These are phyloP conservation scores for Hydroisotoma schaefferi DNA, from an alignment of 2,888 invertebrate genomes.

Conservation along the genomic window DNA sequence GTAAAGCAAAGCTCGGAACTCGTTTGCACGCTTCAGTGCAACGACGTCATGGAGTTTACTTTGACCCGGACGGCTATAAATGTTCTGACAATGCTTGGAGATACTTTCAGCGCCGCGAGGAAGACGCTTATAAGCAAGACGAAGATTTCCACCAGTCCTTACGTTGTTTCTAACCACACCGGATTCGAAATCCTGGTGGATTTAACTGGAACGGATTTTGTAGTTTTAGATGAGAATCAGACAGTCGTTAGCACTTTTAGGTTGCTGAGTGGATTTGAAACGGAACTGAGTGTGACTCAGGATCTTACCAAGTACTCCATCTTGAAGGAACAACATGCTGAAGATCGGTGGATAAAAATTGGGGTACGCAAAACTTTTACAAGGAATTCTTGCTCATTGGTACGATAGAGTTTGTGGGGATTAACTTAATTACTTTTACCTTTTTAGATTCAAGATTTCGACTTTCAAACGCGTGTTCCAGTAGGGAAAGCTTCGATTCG, in stretches of 20 bases:
- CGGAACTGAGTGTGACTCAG: conserved; percentile 37
- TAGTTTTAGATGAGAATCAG: background rate
- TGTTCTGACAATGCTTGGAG: conserved; percentile 72
- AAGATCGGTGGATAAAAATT: conserved; percentile 49
- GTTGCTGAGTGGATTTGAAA: conserved; percentile 36
- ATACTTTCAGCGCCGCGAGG: conserved; percentile 74
- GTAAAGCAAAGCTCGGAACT: background rate
- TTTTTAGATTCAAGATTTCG: conserved; percentile 24
- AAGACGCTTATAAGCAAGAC: conserved; percentile 56
- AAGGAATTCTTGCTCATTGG: no score
- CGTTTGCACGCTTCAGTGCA: conserved; percentile 54
- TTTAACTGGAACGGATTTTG: background rate
- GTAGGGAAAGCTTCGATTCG: conserved; percentile 84
- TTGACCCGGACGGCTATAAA: conserved; percentile 78
- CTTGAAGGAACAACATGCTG: conserved; percentile 49
- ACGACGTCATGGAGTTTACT: conserved; percentile 71
- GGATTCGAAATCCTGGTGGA: conserved; percentile 51
- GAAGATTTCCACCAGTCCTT: conserved; percentile 64
- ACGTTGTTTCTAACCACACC: conserved; percentile 76
- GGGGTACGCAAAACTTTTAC: no score
- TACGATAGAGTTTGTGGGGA: no score
- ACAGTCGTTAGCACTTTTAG: background rate
- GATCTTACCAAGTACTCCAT: conserved; percentile 47
- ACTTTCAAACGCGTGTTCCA: conserved; percentile 64
- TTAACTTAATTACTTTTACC: no score